These are phyloP conservation scores for Seriola rivoliana DNA, from an alignment of 2,113 vertebrate species.

Conservation along the genomic window DNA sequence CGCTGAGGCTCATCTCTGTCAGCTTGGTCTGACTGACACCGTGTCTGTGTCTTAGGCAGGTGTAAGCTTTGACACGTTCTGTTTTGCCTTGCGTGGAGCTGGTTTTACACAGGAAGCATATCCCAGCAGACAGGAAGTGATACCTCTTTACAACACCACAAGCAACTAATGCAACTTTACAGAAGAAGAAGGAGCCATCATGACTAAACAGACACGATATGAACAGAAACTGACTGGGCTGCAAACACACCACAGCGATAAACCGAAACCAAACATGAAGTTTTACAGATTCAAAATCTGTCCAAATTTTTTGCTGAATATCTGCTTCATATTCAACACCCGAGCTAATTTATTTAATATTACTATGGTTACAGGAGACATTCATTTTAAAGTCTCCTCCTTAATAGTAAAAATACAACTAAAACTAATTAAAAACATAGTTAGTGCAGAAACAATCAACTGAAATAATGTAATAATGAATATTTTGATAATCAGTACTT, in stretches of 20 bases:
- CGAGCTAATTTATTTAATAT: neutral
- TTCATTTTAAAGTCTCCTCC: neutral
- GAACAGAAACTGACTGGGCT: conserved; percentile 6
- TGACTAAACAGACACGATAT: neutral
- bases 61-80: too few relatives aligned
- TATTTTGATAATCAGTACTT: too few relatives aligned
- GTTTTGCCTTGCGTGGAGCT: neutral
- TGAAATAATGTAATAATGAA: neutral
- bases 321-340: neutral
- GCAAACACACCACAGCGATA: neutral
- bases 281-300: neutral
- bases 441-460: neutral
- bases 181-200: neutral
- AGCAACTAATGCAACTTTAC: neutral
- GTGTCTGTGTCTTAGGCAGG: too few relatives aligned
- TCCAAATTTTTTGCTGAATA: too few relatives aligned
- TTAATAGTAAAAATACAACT: neutral
- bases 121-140: neutral
- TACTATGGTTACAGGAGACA: neutral
- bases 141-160: neutral
- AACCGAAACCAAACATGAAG: neutral
- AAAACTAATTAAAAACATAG: too few relatives aligned
- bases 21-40: neutral
- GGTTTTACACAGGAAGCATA: neutral
- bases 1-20: neutral